phyloP scores from a whole-genome alignment of 2,888 invertebrate species.

The Liopterus haemorrhoidalis region DNA sequence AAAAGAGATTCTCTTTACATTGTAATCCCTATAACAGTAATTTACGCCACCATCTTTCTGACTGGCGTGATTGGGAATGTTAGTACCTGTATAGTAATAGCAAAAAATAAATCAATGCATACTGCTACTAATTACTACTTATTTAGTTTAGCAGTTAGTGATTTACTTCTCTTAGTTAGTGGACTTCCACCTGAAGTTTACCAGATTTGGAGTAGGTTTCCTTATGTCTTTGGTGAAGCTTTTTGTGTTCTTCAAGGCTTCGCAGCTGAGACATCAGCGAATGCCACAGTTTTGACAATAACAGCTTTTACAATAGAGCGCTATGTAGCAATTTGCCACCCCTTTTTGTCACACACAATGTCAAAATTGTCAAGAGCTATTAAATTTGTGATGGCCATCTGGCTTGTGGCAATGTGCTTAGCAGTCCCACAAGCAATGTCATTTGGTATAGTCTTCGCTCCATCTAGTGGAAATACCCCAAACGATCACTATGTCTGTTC shows the following conservation, averaged over 20 bases:
- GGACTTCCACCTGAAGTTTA: constrained; percentile 78
- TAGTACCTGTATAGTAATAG: constrained; percentile 73
- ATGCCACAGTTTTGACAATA: constrained; percentile 79
- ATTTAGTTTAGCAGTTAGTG: constrained; percentile 72
- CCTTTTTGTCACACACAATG: constrained; percentile 76
- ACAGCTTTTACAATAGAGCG: constrained; percentile 86
- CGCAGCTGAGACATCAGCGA: constrained; percentile 79
- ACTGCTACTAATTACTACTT: constrained; percentile 80
- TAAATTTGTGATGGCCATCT: constrained; percentile 65
- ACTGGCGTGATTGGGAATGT: constrained; percentile 73
- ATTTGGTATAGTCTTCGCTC: constrained; percentile 61
- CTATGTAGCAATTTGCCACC: constrained; percentile 82
- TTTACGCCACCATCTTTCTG: constrained; percentile 64
- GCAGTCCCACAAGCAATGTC: constrained; percentile 76
- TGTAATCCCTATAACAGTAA: constrained; percentile 60
- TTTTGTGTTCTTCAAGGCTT: constrained; percentile 68
- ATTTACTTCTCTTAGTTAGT: constrained; percentile 64
- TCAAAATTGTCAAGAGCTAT: constrained; percentile 78
- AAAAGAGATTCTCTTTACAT: constrained; percentile 54
- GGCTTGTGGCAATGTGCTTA: constrained; percentile 68
- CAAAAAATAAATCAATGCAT: constrained; percentile 72
- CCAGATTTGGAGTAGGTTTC: constrained; percentile 65
- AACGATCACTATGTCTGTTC: constrained; percentile 41
- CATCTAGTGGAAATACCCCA: constrained; percentile 38
- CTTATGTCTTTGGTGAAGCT: constrained; percentile 69